Evolutionary conservation across 2,888 invertebrate genomes (phyloP).

Genomic region (Cheilosia soror): DNA sequence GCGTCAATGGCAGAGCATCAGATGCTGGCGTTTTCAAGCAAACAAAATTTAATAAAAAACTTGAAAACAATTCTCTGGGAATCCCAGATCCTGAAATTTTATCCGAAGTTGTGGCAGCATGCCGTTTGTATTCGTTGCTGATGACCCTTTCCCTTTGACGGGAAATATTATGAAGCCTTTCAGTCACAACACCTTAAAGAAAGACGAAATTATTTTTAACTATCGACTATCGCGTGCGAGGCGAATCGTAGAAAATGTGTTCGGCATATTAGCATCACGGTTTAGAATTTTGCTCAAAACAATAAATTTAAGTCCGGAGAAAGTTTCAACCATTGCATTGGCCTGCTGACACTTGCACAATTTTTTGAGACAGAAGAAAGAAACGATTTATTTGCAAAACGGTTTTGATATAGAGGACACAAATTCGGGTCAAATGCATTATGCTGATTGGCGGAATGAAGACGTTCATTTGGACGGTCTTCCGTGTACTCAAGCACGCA

Average conservation of each 20-base stretch:
- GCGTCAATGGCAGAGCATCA: conserved; percentile 18
- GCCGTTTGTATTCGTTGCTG: conserved; percentile 57
- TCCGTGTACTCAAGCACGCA: conserved; percentile 8
- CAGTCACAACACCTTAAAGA: conserved; percentile 44
- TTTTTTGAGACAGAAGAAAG: conserved; percentile 8
- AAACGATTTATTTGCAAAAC: not conserved
- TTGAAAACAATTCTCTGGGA: no score
- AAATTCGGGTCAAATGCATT: not conserved
- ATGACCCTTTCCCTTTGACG: conserved; percentile 53
- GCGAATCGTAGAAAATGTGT: conserved; percentile 60
- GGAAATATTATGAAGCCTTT: conserved; percentile 69
- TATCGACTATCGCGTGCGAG: conserved; percentile 41
- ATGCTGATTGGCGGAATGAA: conserved; percentile 15
- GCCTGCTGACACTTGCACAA: conserved; percentile 44
- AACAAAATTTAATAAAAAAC: conserved; percentile 23
- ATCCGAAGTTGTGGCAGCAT: not conserved
- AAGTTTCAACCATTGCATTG: conserved; percentile 41
- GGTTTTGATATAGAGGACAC: conserved; percentile 26
- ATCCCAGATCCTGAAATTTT: conserved; percentile 17
- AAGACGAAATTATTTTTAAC: conserved; percentile 48
- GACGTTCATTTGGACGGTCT: conserved; percentile 6
- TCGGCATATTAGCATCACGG: conserved; percentile 44
- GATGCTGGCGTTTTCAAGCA: conserved; percentile 16
- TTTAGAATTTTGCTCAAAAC: conserved; percentile 46
- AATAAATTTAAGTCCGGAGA: conserved; percentile 46